Evolutionary conservation across 1,140 invertebrate genomes (phyloP), one percentile per base, ranked within the genome.

Genomic region (Bombus huntii): DNA sequence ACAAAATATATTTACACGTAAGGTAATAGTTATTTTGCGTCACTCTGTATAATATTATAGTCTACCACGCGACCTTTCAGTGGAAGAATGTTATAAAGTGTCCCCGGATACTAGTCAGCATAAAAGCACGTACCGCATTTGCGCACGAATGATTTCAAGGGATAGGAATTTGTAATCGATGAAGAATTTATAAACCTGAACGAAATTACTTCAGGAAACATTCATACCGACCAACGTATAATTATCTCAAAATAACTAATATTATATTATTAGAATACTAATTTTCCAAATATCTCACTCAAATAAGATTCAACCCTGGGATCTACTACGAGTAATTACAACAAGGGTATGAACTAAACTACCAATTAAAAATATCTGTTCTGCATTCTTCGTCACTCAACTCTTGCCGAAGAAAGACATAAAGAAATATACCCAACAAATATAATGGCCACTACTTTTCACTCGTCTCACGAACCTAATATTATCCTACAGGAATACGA

Each of bases 401-500:
- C 47, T 53, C 18, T 22, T 53, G 18, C 47, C 47, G 6, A 53
- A 53, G 18, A 53, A 53, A 53, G 47, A 8, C 47, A 22, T 53
- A 53, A 53, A 53, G 47, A 53, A 53, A 53, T 53, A 53, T 53
- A 53, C 12, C 25, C 57, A 28, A 28, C 25, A 28, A 59, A 28
- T 28, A 28, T 59, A 59, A 59, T 59, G 22, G 57, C 5, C 47
- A 22, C 6, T 53, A 59, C 8, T 31, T 65, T 13, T 18, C n/a
- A 15, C 15, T 34, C 15, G 5, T 68, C 18, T 15, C 15, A 68
- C 66, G 59, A 62, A n/a, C 22, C 66, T 13, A 15, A 47, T 25
- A 8, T 34, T 88, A 53, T 82, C 77, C 85, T 62, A 80, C 87
- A 95, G 95, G 94, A 95, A 76, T 95, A 95, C 90, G 95, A 95